These are phyloP conservation scores for Trinectes maculatus DNA, from an alignment of 2,113 vertebrate genomes.

Conservation along the genomic window DNA sequence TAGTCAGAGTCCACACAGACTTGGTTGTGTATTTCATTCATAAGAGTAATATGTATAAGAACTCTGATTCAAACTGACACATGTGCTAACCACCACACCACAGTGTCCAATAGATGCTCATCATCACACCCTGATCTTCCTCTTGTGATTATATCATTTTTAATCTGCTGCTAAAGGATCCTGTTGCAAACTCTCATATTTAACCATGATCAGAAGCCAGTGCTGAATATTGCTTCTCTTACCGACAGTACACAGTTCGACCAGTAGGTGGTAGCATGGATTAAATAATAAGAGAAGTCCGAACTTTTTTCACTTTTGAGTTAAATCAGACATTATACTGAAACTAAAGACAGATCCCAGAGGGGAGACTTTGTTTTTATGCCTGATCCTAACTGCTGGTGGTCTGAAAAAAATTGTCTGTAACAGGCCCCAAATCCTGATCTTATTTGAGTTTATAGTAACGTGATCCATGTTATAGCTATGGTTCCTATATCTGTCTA, in stretches of 20 bases:
- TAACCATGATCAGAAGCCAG: neutral
- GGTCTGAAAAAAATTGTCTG: slow-evolving; percentile 33
- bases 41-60: neutral
- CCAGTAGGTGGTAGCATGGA: slow-evolving; percentile 62
- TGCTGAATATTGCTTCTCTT: too few species aligned
- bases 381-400: slow-evolving; percentile 17
- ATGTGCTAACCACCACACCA: too few species aligned
- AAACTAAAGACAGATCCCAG: slow-evolving; percentile 17
- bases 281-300: slow-evolving; percentile 33
- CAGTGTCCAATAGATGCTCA: too few species aligned
- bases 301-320: neutral
- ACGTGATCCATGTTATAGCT: slow-evolving; percentile 50
- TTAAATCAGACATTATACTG: slow-evolving; percentile 6
- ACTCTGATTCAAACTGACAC: too few species aligned
- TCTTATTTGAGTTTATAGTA: slow-evolving; percentile 53
- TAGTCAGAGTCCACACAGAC: slow-evolving; percentile 11
- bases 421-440: slow-evolving; percentile 38
- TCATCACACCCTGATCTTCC: neutral
- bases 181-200: too few species aligned
- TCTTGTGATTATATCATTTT: too few species aligned
- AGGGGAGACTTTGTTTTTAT: slow-evolving; percentile 27
- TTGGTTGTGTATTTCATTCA: neutral
- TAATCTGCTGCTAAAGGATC: too few species aligned
- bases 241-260: neutral
- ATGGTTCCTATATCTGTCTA: slow-evolving; percentile 44